phyloP scores from a whole-genome alignment of 2,888 invertebrate genomes.

The Neoaliturus tenellus region DNA sequence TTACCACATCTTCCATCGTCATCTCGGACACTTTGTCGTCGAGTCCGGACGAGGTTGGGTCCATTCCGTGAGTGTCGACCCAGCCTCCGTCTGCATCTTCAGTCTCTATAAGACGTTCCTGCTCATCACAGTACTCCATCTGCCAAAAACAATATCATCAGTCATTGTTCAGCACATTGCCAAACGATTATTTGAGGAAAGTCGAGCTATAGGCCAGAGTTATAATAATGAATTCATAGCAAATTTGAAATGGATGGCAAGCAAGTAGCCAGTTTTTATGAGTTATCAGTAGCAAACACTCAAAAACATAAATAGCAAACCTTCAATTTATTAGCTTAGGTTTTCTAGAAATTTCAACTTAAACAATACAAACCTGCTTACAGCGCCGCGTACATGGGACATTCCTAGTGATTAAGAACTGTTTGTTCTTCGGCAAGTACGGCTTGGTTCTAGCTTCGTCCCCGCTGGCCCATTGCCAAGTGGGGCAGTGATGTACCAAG shows the following conservation, averaged over 20 bases:
- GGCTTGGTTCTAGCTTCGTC: conserved; percentile 92
- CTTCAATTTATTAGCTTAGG: too few species aligned
- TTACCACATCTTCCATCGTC: conserved; percentile 81
- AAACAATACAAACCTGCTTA: conserved; percentile 83
- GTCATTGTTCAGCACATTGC: too few species aligned
- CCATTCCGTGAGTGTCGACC: conserved; percentile 98
- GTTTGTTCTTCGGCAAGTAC: conserved; percentile 96
- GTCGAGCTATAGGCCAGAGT: too few species aligned
- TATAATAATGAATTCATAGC: too few species aligned
- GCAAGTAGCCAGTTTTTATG: too few species aligned
- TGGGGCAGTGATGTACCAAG: conserved; percentile 98
- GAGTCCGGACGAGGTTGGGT: conserved; percentile 76
- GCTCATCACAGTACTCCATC: conserved; percentile 94
- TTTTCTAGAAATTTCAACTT: too few species aligned
- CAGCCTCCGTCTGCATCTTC: conserved; percentile 94
- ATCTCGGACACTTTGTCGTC: conserved; percentile 90
- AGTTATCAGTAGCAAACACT: too few species aligned
- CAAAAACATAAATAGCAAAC: too few species aligned
- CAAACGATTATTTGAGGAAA: too few species aligned
- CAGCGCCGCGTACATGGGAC: conserved; percentile 98
- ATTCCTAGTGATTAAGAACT: conserved; percentile 97
- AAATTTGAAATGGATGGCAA: too few species aligned
- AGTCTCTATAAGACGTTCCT: conserved; percentile 94
- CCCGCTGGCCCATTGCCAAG: conserved; percentile 98
- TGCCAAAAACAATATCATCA: conserved; percentile 73